Base-by-base conservation (phyloP, 2,113 vertebrate species). In the Phyllostomus hastatus region DNA sequence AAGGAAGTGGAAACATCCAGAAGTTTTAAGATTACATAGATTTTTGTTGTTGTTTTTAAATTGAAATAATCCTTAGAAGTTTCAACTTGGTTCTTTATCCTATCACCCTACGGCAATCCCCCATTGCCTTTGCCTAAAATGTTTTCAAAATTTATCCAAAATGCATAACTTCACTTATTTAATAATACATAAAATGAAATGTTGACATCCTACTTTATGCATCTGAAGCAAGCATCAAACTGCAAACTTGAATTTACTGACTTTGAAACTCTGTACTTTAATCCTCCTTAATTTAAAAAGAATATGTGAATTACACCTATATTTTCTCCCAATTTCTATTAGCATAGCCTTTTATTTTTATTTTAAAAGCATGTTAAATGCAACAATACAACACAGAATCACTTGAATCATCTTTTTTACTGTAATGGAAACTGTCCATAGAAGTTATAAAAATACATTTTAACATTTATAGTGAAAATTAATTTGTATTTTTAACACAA, bases 211-310 rank as follows among this genome's bases (percentile, higher is more conserved):
- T 88, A 87, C 35, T 79, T 88, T 46, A 88, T 61, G 24, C 87
- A 1, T 81, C n/a, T 88, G 41, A 92, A 81, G 9, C 33, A 90
- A 76, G 48, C 33, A 91, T 61, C 33, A 79, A 95, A 94, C 35
- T 92, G 12, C 14, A 79, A 84, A 80, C 8, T 41, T 94, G 33
- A 89, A 73, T 80, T 64, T 73, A 89, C 11, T 79, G 41, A 24
- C 69, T 92, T 75, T 95, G 31, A 97, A 80, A 87, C 52, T 67
- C 59, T 96, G 16, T 61, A 70, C 26, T 88, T 94, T 50, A 92
- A 67, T 43, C 31, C 24, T 79, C n/a, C 43, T 80, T 35, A 89
- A 93, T 89, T 85, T 61, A 81, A 96, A 87, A 31, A 93, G 15
- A 4, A 82, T 57, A 95, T 48, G 35, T 24, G 92, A 88, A 7